Conservation (phyloP, 2,113 vertebrate species). For the Uria aalge region DNA sequence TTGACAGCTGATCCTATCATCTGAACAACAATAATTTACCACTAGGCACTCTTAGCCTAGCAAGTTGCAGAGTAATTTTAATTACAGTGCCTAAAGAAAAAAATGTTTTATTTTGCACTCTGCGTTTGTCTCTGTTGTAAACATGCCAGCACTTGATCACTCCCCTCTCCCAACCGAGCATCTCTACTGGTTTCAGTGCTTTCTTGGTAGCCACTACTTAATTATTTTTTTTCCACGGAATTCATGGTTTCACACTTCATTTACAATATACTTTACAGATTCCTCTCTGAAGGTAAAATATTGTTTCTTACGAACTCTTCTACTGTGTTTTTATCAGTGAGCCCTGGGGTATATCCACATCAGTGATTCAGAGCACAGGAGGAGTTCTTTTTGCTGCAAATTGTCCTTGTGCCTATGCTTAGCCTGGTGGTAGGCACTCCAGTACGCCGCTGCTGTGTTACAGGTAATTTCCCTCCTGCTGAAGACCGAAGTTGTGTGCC, state of each 20-base stretch:
- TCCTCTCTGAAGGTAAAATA: not conserved
- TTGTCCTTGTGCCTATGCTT: not conserved
- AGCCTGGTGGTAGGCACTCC: not conserved
- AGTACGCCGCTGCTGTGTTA: rapidly evolving
- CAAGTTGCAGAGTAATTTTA: not conserved
- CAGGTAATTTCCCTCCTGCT: not conserved
- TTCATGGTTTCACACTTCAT: not conserved
- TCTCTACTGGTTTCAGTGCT: not conserved
- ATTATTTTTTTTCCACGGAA: too few relatives aligned
- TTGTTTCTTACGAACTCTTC: not conserved
- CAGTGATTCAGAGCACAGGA: not conserved
- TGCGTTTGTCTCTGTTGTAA: not conserved
- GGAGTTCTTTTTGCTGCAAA: not conserved
- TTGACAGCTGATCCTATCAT: not conserved
- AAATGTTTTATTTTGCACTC: not conserved
- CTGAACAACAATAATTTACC: not conserved
- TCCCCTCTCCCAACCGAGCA: not conserved
- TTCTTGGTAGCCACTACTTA: not conserved
- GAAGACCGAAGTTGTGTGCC: not conserved
- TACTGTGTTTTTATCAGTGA: not conserved
- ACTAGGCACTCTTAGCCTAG: not conserved
- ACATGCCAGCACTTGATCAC: not conserved
- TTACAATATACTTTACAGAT: not conserved
- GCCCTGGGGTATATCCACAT: not conserved
- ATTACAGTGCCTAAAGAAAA: not conserved